A percentile compares a stretch with the other conserved stretches of the same genome.
Evolutionary conservation across 2,888 invertebrate genomes (phyloP).

Genomic region (Caenorhabditis sp.): DNA sequence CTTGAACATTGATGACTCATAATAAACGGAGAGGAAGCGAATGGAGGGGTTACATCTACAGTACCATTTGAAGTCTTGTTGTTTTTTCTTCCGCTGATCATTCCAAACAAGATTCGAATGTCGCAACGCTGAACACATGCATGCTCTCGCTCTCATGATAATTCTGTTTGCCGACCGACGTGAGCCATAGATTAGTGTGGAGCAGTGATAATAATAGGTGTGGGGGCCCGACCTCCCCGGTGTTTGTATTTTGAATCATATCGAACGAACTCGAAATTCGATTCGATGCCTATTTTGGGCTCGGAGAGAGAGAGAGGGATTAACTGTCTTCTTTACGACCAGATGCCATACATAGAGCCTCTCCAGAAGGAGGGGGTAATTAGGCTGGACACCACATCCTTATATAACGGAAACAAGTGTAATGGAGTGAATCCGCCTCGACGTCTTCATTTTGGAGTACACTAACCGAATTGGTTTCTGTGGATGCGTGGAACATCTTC

Average conservation of each 20-base stretch:
- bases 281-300: slow-evolving; percentile 12
- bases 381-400: slow-evolving; percentile 36
- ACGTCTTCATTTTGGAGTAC: neutral
- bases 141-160: slow-evolving; percentile 34
- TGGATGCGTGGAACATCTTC: neutral
- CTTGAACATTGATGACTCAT: slow-evolving; percentile 3
- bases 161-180: slow-evolving; percentile 56
- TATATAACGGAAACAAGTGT: slow-evolving; percentile 63
- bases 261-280: neutral
- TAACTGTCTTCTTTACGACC: neutral
- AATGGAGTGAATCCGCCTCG: slow-evolving; percentile 54
- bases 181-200: slow-evolving; percentile 57
- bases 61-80: slow-evolving; percentile 50
- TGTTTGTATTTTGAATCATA: slow-evolving; percentile 55
- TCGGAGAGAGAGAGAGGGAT: neutral
- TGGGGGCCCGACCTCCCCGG: neutral
- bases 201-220: slow-evolving; percentile 56
- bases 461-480: slow-evolving; percentile 5
- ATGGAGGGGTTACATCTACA: neutral
- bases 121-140: slow-evolving; percentile 19
- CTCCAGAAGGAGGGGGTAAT: slow-evolving; percentile 34
- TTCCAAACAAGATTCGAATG: too few species aligned
- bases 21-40: neutral
- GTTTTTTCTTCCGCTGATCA: slow-evolving; percentile 18
- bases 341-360: slow-evolving; percentile 1